Percentiles rank a stretch among this genome's conserved stretches.
phyloP scores from a whole-genome alignment of 2,113 vertebrate species.

The Cebus imitator region DNA sequence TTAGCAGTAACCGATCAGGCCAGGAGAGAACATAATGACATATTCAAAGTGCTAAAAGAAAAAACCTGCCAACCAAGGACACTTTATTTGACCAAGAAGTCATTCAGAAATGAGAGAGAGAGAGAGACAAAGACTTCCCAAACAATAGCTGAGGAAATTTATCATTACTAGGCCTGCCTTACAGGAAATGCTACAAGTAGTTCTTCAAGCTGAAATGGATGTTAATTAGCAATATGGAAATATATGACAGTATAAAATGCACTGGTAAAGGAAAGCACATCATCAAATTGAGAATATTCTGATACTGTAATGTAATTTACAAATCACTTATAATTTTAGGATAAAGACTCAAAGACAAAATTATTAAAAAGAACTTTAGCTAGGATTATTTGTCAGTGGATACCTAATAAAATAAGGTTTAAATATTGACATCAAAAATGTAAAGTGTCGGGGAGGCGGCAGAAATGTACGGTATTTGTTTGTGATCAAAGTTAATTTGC shows the following conservation, averaged over 20 bases:
- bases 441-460: neutral
- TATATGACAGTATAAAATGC: no score
- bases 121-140: neutral
- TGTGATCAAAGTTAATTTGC: neutral
- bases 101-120: neutral
- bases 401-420: neutral
- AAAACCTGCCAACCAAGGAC: neutral
- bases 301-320: neutral
- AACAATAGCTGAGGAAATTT: neutral
- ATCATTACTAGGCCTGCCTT: neutral
- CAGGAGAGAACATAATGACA: no score
- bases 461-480: neutral
- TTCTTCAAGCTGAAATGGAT: neutral
- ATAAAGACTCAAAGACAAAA: neutral
- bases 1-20: neutral
- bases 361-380: neutral
- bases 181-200: neutral
- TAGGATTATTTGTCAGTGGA: neutral
- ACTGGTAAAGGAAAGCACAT: neutral
- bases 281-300: neutral
- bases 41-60: no score
- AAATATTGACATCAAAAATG: constrained; percentile 8
- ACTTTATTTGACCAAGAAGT: neutral
- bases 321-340: neutral
- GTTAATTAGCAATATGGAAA: neutral